Base-by-base conservation (phyloP, 2,113 vertebrate genomes). In the Sceloporus undulatus region DNA sequence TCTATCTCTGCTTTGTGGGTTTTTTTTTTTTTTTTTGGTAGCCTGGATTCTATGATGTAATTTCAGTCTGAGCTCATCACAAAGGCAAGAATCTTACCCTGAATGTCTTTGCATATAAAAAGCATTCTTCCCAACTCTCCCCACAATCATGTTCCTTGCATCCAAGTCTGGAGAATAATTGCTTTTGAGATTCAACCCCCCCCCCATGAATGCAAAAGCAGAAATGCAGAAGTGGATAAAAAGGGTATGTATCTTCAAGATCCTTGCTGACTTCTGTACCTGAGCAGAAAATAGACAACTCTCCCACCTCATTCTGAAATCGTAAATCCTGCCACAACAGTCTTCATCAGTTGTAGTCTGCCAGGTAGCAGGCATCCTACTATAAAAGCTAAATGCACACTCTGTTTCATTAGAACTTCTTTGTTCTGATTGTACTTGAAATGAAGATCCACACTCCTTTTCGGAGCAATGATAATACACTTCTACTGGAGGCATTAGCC, bases 21-120 rank as follows among this genome's bases (percentile, higher is more conserved):
- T 48, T 48, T 48, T 48, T 48, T 48, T 34, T 34, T 34, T 34
- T 34, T 78, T 38, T 48, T 79, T 52, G 25, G 85, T 73, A 52
- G 48, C n/a, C 23, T 80, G 52, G 21, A 56, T 27, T 27, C 59
- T 79, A 48, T 62, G 59, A 87, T 73, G 77, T 34, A 76, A 88
- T 82, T 82, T 88, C 29, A 82, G 21, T 42, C n/a, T 11, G 71
- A 42, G 38, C 40, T 62, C 40, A 52, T 82, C 68, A 74, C 73
- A 82, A 87, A 87, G 40, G 38, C 18, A 76, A 66, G 27, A 18
- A 48, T 87, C 38, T 38, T 18, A 23, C 14, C 0, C 29, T 87
- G 71, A 82, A 82, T 76, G 27, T 3, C 11, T 66, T 75, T 66
- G 23, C 18, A 75, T 21, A 18, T 42, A 70, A 70, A 54, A 34